These are phyloP conservation scores for Calameuta filiformis DNA, from an alignment of 2,888 invertebrate genomes.

Conservation along the genomic window DNA sequence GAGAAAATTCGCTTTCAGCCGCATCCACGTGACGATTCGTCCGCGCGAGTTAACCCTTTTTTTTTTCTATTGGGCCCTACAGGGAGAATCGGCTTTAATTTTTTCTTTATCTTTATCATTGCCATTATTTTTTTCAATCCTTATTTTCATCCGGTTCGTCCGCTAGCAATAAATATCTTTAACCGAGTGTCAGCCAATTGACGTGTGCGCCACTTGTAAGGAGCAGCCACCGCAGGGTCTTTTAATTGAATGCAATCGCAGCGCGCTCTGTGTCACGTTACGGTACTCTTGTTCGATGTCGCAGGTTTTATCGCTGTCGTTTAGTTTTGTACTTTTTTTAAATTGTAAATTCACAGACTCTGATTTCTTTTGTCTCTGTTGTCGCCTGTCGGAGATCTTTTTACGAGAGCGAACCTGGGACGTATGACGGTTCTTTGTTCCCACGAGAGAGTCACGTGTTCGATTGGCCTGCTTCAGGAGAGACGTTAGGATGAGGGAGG, in stretches of 20 bases:
- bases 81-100: not conserved
- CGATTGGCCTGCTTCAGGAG: not conserved
- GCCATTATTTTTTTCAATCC: not conserved
- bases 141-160: not conserved
- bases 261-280: not conserved
- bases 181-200: not conserved
- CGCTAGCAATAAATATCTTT: not conserved
- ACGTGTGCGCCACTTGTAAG: not conserved
- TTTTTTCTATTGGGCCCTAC: too few species aligned
- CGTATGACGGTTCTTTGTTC: not conserved
- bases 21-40: too few species aligned
- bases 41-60: too few species aligned
- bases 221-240: not conserved
- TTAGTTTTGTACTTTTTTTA: not conserved
- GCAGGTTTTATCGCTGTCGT: not conserved
- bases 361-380: not conserved
- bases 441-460: not conserved
- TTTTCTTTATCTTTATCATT: not conserved
- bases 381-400: not conserved
- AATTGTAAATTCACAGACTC: not conserved
- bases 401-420: not conserved
- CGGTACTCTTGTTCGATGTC: not conserved
- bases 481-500: not conserved
- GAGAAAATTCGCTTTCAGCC: too few species aligned
- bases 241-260: not conserved